Base-by-base conservation (phyloP, 2,113 vertebrate species). In the Edolisoma coerulescens region DNA sequence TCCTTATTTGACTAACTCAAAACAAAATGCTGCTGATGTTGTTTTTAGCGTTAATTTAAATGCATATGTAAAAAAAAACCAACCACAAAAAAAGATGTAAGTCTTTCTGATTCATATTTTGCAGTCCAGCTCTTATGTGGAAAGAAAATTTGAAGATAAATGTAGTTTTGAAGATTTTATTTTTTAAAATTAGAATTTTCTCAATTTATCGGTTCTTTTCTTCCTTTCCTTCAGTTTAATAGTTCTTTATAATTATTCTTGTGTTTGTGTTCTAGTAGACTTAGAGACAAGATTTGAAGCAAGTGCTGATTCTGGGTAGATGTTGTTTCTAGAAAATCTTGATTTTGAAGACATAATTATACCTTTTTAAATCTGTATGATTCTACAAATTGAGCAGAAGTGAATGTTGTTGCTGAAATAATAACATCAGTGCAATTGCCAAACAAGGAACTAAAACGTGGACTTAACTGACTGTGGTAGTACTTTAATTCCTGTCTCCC, bases 1-100 rank as follows among this genome's bases (percentile, higher is more conserved):
- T 95, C 53, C 65, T 49, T 97, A 90, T 97, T 97, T 97, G 94
- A 92, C 80, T 95, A 71, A 68, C 93, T 96, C 59, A 96, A 97
- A 97, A 95, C 70, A 97, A 96, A 95, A 95, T 86, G 87, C 47
- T 95, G 53, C 80, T 97, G 92, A 84, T 84, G 81, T 93, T 96
- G 78, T 89, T 96, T 97, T 94, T 95, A 96, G 32, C 39, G 71
- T 96, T 94, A 96, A 93, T 97, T 97, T 56, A 44, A 70, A 52
- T 45, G 23, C 4, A 19, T 17, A 4, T 37, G 3, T 69, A 78
- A 70, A 64, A 28, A n/a, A 23, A 21, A 13, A 13, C 13, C 10
- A 47, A 3, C 5, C 14, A 30, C 6, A n/a, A 47, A 64, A 32
- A 33, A 41, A 16, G 2, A 5, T 3, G 5, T 23, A 49, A 69